phyloP scores from a whole-genome alignment of 2,888 invertebrate genomes.

The Tubulanus polymorphus region DNA sequence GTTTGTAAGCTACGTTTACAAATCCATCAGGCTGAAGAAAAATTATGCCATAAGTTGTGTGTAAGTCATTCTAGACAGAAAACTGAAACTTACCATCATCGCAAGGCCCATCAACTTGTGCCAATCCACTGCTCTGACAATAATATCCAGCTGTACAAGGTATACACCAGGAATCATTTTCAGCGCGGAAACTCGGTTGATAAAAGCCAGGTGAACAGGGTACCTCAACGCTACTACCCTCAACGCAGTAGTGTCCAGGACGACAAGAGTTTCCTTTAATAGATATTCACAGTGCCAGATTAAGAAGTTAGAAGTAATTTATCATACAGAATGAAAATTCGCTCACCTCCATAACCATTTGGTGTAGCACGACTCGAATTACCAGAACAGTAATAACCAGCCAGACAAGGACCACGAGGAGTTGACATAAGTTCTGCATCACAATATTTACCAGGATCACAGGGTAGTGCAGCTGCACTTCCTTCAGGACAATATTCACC shows the following conservation, averaged over 20 bases:
- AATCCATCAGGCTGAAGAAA: background rate
- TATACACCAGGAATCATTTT: slow-evolving; percentile 40
- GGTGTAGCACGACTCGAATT: slow-evolving; percentile 38
- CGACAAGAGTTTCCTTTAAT: slow-evolving; percentile 38
- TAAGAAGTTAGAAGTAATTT: too few species aligned
- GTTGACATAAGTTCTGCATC: slow-evolving; percentile 28
- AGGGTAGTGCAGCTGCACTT: slow-evolving; percentile 34
- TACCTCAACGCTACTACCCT: slow-evolving; percentile 31
- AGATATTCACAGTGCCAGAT: background rate
- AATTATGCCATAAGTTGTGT: background rate
- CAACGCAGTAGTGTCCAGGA: slow-evolving; percentile 35
- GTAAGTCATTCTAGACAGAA: background rate
- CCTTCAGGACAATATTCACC: slow-evolving; percentile 46
- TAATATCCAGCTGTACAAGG: slow-evolving; percentile 38
- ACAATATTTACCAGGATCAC: slow-evolving; percentile 39
- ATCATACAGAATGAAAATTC: too few species aligned
- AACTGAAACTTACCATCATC: slow-evolving; percentile 29
- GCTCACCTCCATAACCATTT: slow-evolving; percentile 31
- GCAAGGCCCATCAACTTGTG: slow-evolving; percentile 38
- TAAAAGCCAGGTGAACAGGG: slow-evolving; percentile 43
- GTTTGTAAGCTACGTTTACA: background rate
- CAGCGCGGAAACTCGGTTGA: slow-evolving; percentile 34
- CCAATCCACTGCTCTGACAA: slow-evolving; percentile 38
- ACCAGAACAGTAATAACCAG: slow-evolving; percentile 44
- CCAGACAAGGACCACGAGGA: slow-evolving; percentile 33